These are phyloP conservation scores for Motacilla tschutschensis DNA, from an alignment of 2,113 vertebrate species.

Conservation along the genomic window DNA sequence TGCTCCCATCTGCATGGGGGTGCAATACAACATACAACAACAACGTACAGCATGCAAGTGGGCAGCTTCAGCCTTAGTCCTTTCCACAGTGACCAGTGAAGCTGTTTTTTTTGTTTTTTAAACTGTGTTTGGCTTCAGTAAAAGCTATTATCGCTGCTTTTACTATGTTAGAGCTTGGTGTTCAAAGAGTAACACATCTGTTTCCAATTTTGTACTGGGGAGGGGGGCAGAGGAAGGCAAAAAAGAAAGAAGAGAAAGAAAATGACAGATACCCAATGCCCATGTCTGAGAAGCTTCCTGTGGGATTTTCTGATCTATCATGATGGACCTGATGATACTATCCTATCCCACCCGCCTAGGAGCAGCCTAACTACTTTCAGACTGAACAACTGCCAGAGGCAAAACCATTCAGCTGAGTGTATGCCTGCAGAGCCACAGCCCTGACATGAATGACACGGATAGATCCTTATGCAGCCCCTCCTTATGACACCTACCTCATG, in stretches of 20 bases:
- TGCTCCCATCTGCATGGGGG: neutral
- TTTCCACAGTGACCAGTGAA: neutral
- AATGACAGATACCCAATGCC: neutral
- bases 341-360: neutral
- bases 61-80: neutral
- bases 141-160: neutral
- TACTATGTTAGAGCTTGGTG: neutral
- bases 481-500: neutral
- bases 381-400: neutral
- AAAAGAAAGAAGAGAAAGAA: neutral
- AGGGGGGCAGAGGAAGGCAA: neutral
- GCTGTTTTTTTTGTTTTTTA: neutral
- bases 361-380: neutral
- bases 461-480: fast-evolving
- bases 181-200: neutral
- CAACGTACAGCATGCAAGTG: neutral
- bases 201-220: neutral
- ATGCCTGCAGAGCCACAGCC: neutral
- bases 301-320: neutral
- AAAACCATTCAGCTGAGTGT: neutral
- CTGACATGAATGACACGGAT: neutral
- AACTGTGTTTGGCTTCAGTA: neutral
- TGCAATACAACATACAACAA: neutral
- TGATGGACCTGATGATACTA: neutral
- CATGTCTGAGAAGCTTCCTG: neutral